Percentiles rank a stretch among this genome's conserved stretches.
These are phyloP conservation scores for Nyctibius bracteatus DNA, from an alignment of 2,113 vertebrate genomes.

Conservation along the genomic window DNA sequence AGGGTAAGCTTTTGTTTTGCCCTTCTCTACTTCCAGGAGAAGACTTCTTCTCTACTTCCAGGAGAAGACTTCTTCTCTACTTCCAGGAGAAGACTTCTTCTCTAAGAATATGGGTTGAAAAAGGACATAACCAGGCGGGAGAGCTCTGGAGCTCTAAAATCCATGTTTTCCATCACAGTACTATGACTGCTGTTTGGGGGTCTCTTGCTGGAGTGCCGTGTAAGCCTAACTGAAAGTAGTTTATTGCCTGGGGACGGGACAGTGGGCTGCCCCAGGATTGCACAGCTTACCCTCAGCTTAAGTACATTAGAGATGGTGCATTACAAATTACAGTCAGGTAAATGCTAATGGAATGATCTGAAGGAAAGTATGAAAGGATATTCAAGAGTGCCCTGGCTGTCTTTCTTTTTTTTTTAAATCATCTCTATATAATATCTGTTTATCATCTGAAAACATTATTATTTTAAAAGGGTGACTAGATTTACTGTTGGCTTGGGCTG, in stretches of 20 bases:
- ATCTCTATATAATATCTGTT: not conserved
- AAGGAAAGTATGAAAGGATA: not conserved
- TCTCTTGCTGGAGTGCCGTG: not conserved
- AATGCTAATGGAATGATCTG: not conserved
- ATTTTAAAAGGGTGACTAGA: not conserved
- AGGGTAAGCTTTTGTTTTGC: not conserved
- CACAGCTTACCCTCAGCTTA: not conserved
- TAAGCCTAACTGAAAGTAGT: not conserved
- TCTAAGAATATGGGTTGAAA: not conserved
- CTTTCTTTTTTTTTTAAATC: not conserved
- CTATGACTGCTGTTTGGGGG: not conserved
- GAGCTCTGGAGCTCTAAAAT: not conserved
- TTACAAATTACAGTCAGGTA: not conserved
- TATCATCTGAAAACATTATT: not conserved
- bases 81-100: not conserved
- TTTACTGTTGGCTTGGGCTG: not conserved
- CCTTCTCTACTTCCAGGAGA: not conserved
- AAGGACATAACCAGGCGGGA: fast-evolving
- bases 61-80: too few relatives aligned
- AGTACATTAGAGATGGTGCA: not conserved
- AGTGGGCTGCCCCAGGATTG: not conserved
- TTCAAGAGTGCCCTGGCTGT: not conserved
- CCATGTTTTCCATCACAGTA: not conserved
- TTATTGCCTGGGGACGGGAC: not conserved
- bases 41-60: not conserved